Base-by-base conservation (phyloP, 2,113 vertebrate species). In the Sinocyclocheilus anophthalmus region DNA sequence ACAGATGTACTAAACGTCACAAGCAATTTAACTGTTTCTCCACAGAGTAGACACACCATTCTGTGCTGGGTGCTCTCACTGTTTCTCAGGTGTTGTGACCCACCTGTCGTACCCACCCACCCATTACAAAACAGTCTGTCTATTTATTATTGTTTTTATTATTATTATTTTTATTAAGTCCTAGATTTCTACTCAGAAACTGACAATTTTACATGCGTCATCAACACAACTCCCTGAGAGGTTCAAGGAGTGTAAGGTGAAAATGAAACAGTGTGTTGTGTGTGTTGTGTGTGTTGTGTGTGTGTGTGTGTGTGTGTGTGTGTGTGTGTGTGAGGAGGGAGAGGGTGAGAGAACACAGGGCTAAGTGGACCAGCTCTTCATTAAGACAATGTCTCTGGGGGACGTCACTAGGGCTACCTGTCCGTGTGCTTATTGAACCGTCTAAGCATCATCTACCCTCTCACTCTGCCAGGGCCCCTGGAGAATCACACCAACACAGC, bases 301-400 rank as follows among this genome's bases (percentile, higher is more conserved):
- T 76, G 79, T 85, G 45, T 45, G 86, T 86, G 86, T 84, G 84
- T 81, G 84, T 45, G 65, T 81, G 76, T 73, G 81, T 87, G 82
- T 80, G 86, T 80, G 76, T 80, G 83, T 76, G 78, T 37, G 90
- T 20, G 57, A 53, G 96, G 93, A 95, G 95, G 95, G 93, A 96
- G 94, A 91, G 94, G 96, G 96, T 97, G 96, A 97, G 95, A 94
- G 92, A 93, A 91, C 94, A 95, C 94, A 96, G 95, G 96, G 95
- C 95, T 95, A 95, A 96, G 96, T 95, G 96, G 96, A 96, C 95
- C 95, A 97, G 96, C 96, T 97, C 96, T 98, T 98, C 96, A 97
- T 99, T 98, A 98, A 97, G 94, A 94, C 94, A 87, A 85, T 93
- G 93, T 96, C 96, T 95, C 94, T 88, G 92, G 96, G 95, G 95